Evolutionary conservation across 2,888 invertebrate species (phyloP), one percentile per base, ranked within the genome.

Genomic region (Phalangium opilio): DNA sequence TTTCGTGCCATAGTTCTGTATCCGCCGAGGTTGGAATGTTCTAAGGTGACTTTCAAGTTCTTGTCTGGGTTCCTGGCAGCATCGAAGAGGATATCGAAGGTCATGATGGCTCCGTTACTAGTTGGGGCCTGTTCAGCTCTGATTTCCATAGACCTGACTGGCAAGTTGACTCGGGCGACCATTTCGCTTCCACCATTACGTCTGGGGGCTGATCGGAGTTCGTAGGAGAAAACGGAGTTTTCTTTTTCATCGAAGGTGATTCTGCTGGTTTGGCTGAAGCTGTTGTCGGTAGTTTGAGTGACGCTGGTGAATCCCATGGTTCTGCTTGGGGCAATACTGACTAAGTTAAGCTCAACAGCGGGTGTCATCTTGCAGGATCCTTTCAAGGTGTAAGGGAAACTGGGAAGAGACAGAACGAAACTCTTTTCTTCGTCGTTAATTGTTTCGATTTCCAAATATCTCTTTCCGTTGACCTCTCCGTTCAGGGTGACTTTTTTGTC

Each of bases 41-140:
- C 43, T 12, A 53, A 10, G 21, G 44, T 49, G 11, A 53, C 19
- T 10, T 44, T 47, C 21, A 49, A 33, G 14, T 49, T 49, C 34
- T 51, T 53, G 17, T 50, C 45, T n/a, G 45, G 15, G 18, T 45
- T 44, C 17, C 51, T 41, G 18, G 50, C 39, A 10, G 50, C 50
- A 49, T 53, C 53, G 50, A 50, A 53, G 19, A 43, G 51, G 43
- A 53, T 49, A 20, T 53, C 51, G 12, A 51, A 17, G 32, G 47
- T 49, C 27, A 51, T 48, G 17, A 44, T 46, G 2, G 39, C 21
- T 11, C 43, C 41, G 12, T 41, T 36, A 32, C 14, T 42, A 7
- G 45, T 20, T 15, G 39, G 27, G 5, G 45, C 47, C 34, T 45
- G 45, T 34, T 50, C 48, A 27, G 49, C 51, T 46, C 47, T 50